These are phyloP conservation scores for Macropus fuliginosus DNA, from an alignment of 2,797 vertebrate genomes.

Conservation along the genomic window DNA sequence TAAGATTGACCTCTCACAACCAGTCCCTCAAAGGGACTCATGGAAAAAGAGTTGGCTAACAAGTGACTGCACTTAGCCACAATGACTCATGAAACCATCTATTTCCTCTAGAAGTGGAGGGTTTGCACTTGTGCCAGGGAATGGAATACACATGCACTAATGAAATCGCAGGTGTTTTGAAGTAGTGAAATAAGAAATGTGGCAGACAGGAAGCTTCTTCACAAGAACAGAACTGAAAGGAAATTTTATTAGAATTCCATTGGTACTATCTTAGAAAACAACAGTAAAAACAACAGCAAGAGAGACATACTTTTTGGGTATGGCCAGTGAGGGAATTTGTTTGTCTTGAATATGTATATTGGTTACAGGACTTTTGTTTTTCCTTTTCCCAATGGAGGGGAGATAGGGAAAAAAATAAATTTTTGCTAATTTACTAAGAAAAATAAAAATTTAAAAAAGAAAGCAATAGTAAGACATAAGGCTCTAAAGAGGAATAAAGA, in stretches of 20 bases:
- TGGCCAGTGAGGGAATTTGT: too few relatives aligned
- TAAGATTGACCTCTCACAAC: not conserved
- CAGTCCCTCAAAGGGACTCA: not conserved
- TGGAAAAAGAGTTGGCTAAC: not conserved
- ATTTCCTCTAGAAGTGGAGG: not conserved
- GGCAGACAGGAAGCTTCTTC: constrained; percentile 51
- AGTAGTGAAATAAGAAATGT: constrained; percentile 12
- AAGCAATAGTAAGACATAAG: not conserved
- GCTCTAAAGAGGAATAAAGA: not conserved
- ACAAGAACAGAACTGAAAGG: constrained; percentile 61
- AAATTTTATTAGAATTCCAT: constrained; percentile 54
- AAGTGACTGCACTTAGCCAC: not conserved
- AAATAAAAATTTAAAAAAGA: not conserved
- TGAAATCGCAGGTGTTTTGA: not conserved
- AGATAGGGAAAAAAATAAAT: not conserved
- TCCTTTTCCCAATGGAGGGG: not conserved
- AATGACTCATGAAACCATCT: not conserved
- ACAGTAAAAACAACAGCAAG: not conserved
- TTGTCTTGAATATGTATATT: too few relatives aligned
- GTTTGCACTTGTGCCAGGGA: not conserved
- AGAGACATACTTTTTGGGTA: not conserved
- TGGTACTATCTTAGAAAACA: not conserved
- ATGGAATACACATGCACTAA: not conserved
- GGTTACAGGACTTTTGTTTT: too few relatives aligned
- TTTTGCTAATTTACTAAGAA: not conserved